These are phyloP conservation scores for Rhinopomastus cyanomelas DNA, from an alignment of 2,113 vertebrate species.

Conservation along the genomic window DNA sequence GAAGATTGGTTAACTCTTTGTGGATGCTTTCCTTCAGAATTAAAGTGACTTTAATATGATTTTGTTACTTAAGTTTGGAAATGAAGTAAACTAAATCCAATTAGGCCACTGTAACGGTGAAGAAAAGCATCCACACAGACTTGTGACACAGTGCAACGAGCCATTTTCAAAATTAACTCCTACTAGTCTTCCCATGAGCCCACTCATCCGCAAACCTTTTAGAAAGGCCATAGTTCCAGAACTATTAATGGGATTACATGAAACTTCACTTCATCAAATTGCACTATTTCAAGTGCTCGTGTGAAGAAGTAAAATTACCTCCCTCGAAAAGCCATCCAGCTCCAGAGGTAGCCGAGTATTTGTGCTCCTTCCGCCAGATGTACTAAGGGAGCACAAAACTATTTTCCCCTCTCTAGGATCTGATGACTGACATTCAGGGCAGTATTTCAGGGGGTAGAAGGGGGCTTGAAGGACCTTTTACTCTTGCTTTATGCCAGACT, in stretches of 20 bases:
- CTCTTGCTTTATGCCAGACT: neutral
- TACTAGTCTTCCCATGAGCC: neutral
- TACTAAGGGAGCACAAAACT: neutral
- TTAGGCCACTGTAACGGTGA: neutral
- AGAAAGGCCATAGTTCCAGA: neutral
- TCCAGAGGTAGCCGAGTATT: neutral
- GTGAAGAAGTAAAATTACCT: neutral
- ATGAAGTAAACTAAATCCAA: neutral
- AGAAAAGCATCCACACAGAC: neutral
- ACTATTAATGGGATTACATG: constrained; percentile 3
- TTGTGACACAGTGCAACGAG: neutral
- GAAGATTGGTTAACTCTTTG: neutral
- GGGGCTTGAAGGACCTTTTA: neutral
- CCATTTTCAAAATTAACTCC: neutral
- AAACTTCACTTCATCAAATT: neutral
- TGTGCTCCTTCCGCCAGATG: neutral
- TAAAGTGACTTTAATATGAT: constrained; percentile 28
- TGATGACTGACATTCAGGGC: neutral
- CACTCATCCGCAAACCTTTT: neutral
- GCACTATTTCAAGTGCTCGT: neutral
- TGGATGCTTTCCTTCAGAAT: constrained; percentile 1
- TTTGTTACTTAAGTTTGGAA: constrained; percentile 12
- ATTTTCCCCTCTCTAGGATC: fast-evolving
- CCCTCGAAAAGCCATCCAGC: neutral
- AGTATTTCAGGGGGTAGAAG: neutral